phyloP scores from a whole-genome alignment of 2,888 invertebrate species.

The Cinara cedri region DNA sequence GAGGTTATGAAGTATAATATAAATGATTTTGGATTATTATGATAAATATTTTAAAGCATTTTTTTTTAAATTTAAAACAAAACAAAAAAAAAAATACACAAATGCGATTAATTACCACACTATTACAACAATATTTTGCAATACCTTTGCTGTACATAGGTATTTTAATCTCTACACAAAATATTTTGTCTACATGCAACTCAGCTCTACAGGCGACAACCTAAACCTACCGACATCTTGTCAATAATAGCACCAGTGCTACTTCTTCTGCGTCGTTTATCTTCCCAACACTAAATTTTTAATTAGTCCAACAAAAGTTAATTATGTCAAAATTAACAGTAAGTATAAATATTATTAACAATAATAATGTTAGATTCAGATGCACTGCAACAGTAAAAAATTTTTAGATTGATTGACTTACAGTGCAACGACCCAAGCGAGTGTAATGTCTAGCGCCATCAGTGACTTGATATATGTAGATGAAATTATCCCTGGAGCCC shows the following conservation, averaged over 20 bases:
- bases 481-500: constrained; percentile 86
- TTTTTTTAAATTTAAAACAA: background rate
- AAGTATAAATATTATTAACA: background rate
- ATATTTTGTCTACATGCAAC: constrained; percentile 17
- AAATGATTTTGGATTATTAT: too few species aligned
- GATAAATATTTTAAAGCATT: background rate
- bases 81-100: background rate
- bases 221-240: constrained; percentile 43
- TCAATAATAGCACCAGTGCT: constrained; percentile 49
- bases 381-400: background rate
- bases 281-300: constrained; percentile 48
- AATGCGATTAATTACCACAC: background rate
- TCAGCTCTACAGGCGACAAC: background rate
- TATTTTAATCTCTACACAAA: constrained; percentile 19
- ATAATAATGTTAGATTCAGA: background rate
- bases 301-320: constrained; percentile 28
- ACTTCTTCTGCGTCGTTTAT: constrained; percentile 51
- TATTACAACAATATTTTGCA: background rate
- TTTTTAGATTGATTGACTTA: constrained; percentile 65
- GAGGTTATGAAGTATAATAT: too few species aligned
- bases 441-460: constrained; percentile 78
- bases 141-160: background rate
- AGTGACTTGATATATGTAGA: constrained; percentile 86
- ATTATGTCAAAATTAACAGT: constrained; percentile 9
- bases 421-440: constrained; percentile 83